Base-by-base conservation (phyloP, 2,888 invertebrate species). In the Panorpa germanica region DNA sequence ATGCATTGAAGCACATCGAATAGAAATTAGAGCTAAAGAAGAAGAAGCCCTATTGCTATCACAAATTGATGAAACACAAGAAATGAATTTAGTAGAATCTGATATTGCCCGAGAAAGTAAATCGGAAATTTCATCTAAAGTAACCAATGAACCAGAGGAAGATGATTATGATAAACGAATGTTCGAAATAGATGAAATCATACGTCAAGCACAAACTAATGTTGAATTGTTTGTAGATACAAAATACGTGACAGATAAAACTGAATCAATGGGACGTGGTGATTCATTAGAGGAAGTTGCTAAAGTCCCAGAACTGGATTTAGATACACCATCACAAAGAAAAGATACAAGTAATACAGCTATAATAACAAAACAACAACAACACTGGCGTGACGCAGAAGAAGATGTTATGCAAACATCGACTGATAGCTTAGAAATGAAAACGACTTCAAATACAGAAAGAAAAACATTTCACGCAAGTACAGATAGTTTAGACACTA, bases 21-120 rank as follows among this genome's bases (percentile, higher is more conserved):
- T 81, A 29, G 88, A 90, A 57, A 63, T 76, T 25, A 69, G 75
- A 36, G 85, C 80, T 1, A 73, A 78, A 43, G 82, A 83, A 52
- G 86, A 88, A 49, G 86, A 85, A 43, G 78, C 78, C 12, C 48
- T 80, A 30, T 52, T 90, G 5, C 49, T 64, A 30, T 66, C 67
- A 3, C 53, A 57, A 3, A 53, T 54, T 3, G 55, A 55, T 32
- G 56, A 56, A 34, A 52, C 55, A 3, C 22, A 29, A 19, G 29
- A 29, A 8, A 4, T 22, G 6, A 15, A 13, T 7, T 59, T 60
- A 25, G 59, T 57, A 2, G 59, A 60, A 41, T 60, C 60, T 0
- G 58, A 59, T n/a, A n/a, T n/a, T n/a, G n/a, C n/a, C n/a, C n/a
- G n/a, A n/a, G n/a, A n/a, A 0, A 55, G 50, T 34, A 53, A 52